phyloP scores from a whole-genome alignment of 2,888 invertebrate genomes.

The Drosophila suboccidentalis region DNA sequence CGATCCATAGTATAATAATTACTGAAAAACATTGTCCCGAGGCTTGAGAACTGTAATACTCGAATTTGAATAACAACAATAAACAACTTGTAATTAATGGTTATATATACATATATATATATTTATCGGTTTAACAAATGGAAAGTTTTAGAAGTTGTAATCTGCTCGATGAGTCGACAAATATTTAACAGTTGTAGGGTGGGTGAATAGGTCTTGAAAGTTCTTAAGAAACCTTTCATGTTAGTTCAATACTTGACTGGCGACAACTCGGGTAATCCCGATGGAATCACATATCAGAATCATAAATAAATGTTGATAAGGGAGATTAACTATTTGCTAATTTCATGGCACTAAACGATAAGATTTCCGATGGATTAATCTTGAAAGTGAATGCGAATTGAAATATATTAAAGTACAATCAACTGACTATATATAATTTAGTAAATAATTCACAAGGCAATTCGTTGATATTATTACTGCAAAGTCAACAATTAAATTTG shows the following conservation, averaged over 20 bases:
- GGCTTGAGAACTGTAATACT: neutral
- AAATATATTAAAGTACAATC: slow-evolving; percentile 2
- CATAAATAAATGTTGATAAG: slow-evolving; percentile 44
- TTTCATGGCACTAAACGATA: slow-evolving; percentile 6
- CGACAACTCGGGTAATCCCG: slow-evolving; percentile 1
- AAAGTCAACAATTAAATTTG: neutral
- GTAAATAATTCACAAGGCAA: slow-evolving; percentile 15
- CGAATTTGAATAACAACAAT: too few species aligned
- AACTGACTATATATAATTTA: slow-evolving; percentile 3
- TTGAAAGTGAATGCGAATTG: slow-evolving; percentile 14
- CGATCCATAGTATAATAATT: neutral
- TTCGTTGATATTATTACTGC: slow-evolving; percentile 3
- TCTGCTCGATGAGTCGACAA: slow-evolving; percentile 17
- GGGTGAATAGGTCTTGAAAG: neutral
- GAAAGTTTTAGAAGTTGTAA: neutral
- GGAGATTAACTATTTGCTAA: slow-evolving; percentile 16
- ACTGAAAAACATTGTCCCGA: too few species aligned
- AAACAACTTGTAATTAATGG: too few species aligned
- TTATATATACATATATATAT: neutral
- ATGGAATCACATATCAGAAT: slow-evolving; percentile 13
- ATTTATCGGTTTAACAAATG: neutral
- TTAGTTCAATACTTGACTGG: slow-evolving; percentile 13
- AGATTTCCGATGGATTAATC: slow-evolving; percentile 21
- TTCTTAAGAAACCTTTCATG: neutral
- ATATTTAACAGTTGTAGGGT: neutral